Evolutionary conservation across 2,888 invertebrate species (phyloP).

Genomic region (Euzetes globulus): DNA sequence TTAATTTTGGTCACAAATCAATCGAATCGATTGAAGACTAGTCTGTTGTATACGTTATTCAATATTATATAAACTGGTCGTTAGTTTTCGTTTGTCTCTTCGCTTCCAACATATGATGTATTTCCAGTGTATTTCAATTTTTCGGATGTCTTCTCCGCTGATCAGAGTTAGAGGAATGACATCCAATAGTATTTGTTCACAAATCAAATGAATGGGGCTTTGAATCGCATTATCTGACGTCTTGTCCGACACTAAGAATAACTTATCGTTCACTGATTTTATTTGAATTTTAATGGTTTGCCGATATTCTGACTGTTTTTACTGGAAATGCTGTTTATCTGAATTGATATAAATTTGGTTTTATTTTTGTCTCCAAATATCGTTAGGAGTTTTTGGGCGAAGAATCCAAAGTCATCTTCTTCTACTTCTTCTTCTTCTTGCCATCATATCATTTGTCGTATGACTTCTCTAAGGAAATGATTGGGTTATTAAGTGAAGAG

Average conservation of each 20-base stretch:
- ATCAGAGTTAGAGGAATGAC: no score
- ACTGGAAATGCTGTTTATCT: background rate
- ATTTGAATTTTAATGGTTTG: background rate
- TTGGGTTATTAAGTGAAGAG: conserved; percentile 5
- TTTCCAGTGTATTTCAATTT: background rate
- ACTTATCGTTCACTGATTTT: no score
- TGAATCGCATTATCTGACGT: no score
- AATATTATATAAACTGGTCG: background rate
- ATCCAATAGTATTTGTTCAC: no score
- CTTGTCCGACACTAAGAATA: no score
- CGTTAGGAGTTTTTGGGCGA: background rate
- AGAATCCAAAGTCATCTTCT: background rate
- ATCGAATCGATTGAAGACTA: background rate
- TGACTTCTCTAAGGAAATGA: background rate
- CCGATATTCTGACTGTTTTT: background rate
- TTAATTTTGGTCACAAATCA: background rate
- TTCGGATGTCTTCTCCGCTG: no score
- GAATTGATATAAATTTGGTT: background rate
- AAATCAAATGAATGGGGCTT: no score
- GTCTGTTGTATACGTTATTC: no score
- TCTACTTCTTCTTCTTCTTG: background rate
- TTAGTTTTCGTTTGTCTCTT: background rate
- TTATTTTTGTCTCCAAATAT: background rate
- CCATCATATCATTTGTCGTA: background rate
- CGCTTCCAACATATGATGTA: background rate